phyloP scores from a whole-genome alignment of 2,797 vertebrate species.

The Hapalemur alaotrensis region DNA sequence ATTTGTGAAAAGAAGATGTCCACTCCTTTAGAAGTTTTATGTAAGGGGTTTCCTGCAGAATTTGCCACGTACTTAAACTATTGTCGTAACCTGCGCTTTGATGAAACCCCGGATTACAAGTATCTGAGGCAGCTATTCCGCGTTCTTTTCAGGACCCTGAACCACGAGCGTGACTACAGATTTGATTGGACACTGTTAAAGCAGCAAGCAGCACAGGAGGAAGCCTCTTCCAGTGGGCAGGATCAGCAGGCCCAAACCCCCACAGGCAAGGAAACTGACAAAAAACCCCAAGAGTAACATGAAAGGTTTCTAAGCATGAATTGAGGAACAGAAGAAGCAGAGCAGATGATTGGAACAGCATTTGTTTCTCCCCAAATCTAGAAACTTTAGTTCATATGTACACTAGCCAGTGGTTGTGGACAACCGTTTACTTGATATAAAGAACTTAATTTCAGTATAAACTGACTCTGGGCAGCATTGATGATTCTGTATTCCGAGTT shows the following conservation, averaged over 20 bases:
- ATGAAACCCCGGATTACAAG: no score
- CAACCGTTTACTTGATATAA: slow-evolving; percentile 93
- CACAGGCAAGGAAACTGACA: slow-evolving; percentile 99
- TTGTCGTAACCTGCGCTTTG: no score
- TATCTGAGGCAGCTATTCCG: no score
- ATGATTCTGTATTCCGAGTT: slow-evolving; percentile 85
- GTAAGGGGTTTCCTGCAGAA: no score
- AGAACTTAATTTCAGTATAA: slow-evolving; percentile 91
- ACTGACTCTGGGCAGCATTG: slow-evolving; percentile 87
- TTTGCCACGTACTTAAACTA: no score
- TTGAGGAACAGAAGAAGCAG: slow-evolving; percentile 89
- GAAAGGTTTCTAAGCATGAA: slow-evolving; percentile 92
- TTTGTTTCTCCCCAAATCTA: slow-evolving; percentile 93
- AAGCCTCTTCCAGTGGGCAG: slow-evolving; percentile 98
- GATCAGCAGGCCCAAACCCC: slow-evolving; percentile 99
- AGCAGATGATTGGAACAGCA: slow-evolving; percentile 92
- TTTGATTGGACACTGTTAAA: slow-evolving; percentile 99
- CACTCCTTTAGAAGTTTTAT: no score
- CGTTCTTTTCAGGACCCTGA: slow-evolving; percentile 91
- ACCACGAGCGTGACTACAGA: slow-evolving; percentile 99
- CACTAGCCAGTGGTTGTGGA: slow-evolving; percentile 91
- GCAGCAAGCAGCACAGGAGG: slow-evolving; percentile 99
- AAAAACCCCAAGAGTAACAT: slow-evolving; percentile 80
- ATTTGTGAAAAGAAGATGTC: no score
- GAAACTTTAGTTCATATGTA: slow-evolving; percentile 92